Evolutionary conservation across 2,113 vertebrate genomes (phyloP), one percentile per base, ranked within the genome.

Genomic region (Melierax canorus): DNA sequence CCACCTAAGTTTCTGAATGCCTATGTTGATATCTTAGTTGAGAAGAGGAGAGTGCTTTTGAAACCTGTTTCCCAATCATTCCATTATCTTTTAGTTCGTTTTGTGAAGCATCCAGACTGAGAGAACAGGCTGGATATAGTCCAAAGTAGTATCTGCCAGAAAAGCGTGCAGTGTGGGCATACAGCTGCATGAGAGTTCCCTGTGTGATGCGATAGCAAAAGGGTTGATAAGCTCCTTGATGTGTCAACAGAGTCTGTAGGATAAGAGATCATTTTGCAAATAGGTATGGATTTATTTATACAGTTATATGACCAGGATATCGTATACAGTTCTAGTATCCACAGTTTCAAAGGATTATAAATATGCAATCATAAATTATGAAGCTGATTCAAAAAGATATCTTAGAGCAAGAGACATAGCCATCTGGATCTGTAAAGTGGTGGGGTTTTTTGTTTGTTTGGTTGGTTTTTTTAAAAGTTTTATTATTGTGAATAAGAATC

Each of bases 361-460:
- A 36, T 23, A 53, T 17, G 11, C 19, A 69, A 11, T 69, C 59
- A 77, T 27, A 68, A 84, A 48, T 23, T 19, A 23, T 24, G 48
- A 72, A 56, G n/a, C 29, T 76, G 43, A 64, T 76, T 77, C 9
- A 39, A 58, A 87, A 77, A 74, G 23, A 14, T n/a, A 26, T 14
- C 11, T 73, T 84, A 36, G 23, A 69, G 23, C 18, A 56, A 69
- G 22, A 78, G 17, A 63, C 11, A 41, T 15, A 72, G 30, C 10
- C 62, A 41, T 46, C 43, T 69, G 43, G 19, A 62, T 69, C 39
- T 84, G 23, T 26, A 30, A 50, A 53, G 30, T 53, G 45, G 2
- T 72, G 6, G 4, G 0, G 4, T 18, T 62, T 62, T 76, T 39
- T 13, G 6, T 41, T 60, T n/a, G 23, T 3, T 50, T 51, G 1